A percentile compares a stretch with the other conserved stretches of the same genome.
phyloP scores from a whole-genome alignment of 1,140 invertebrate genomes.

The Gonatopus flavifemur region DNA sequence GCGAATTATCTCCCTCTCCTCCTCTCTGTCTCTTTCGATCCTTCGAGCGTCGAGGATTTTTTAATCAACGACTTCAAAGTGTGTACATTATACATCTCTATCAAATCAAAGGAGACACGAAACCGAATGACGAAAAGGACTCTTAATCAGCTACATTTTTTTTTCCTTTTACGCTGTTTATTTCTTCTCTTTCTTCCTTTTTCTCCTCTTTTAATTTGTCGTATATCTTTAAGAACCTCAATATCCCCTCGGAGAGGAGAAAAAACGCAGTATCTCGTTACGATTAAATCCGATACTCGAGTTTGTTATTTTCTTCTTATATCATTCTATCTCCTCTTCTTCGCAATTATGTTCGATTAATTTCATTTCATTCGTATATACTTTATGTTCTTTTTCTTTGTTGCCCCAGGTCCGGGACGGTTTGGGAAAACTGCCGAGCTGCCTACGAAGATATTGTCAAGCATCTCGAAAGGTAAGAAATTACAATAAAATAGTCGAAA shows the following conservation, averaged over 20 bases:
- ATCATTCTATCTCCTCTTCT: conserved; percentile 6
- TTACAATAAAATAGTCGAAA: neutral
- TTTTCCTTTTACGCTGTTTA: conserved; percentile 1
- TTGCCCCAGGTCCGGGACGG: conserved; percentile 74
- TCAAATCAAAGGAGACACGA: conserved; percentile 42
- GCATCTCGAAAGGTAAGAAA: conserved; percentile 83
- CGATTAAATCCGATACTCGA: no score
- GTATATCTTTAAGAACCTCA: no score
- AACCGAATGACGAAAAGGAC: conserved; percentile 22
- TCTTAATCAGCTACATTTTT: conserved; percentile 44
- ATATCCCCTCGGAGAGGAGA: no score
- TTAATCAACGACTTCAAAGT: conserved; percentile 56
- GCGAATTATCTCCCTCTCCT: neutral
- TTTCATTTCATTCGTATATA: conserved; percentile 7
- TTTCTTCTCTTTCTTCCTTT: neutral
- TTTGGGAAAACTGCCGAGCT: conserved; percentile 91
- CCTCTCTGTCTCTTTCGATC: neutral
- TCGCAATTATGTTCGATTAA: neutral
- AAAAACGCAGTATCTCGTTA: no score
- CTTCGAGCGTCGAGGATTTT: conserved; percentile 30
- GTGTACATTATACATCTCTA: conserved; percentile 25
- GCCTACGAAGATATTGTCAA: conserved; percentile 92
- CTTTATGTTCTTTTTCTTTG: conserved; percentile 41
- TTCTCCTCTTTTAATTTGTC: neutral
- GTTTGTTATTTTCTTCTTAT: neutral